Base-by-base conservation (phyloP, 2,797 vertebrate species). In the Epinephelus malabaricus region DNA sequence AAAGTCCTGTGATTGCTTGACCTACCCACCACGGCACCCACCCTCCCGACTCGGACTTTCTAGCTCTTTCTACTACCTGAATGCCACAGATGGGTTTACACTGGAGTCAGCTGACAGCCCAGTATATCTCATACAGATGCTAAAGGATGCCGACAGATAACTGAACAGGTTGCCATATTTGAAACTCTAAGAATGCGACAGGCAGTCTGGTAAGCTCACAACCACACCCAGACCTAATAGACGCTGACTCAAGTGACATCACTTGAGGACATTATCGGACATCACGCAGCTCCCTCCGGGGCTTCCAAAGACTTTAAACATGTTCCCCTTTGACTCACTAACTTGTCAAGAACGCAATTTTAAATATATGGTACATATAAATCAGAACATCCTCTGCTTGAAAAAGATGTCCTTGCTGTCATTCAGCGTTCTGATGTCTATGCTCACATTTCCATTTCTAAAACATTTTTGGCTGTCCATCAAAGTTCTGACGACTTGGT, bases 401-500 rank as follows among this genome's bases (percentile, higher is more conserved):
- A 78, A 78, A 56, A 78, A 54, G 1, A 47, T 65, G 25, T 73
- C 43, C 71, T 58, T 53, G 47, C 71, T 51, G 43, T 79, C 69
- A 69, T 66, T 80, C 54, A 55, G 19, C 75, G 15, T 77, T 79
- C 40, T 55, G 54, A 84, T 86, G 88, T 68, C 53, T 62, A 23
- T 6, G 3, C 69, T 54, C 45, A 34, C 66, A 79, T 70, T 90
- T 90, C 72, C 66, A 76, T 87, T 91, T 85, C 72, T 53, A 45
- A 74, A 86, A 82, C 72, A 80, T 64, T 84, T 56, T 82, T 79
- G 70, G 72, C 82, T 46, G 15, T 76, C 86, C 69, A 58, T 89
- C 85, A 90, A 75, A 85, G 81, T 88, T 91, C 72, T 87, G 76
- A 86, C 69, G 73, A 90, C 71, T 80, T 83, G 64, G 79, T 81